A percentile compares a stretch with the other conserved stretches of the same genome.
Evolutionary conservation across 2,113 vertebrate species (phyloP).

Genomic region (Pomatostomus ruficeps): DNA sequence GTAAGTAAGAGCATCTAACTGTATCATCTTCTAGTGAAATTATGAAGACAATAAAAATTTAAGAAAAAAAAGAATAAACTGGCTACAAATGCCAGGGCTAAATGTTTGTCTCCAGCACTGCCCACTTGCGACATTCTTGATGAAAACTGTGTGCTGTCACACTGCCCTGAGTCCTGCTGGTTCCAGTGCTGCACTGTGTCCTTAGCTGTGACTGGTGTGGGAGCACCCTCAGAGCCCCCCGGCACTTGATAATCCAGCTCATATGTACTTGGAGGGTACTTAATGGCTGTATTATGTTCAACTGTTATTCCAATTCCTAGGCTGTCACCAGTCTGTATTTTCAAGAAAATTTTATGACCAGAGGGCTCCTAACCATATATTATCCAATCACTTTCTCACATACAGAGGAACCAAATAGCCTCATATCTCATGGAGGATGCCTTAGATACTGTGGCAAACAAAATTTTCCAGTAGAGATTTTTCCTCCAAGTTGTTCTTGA

Average conservation of each 20-base stretch:
- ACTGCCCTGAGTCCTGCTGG: not conserved
- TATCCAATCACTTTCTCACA: not conserved
- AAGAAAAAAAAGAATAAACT: not conserved
- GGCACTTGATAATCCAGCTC: not conserved
- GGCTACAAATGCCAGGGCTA: not conserved
- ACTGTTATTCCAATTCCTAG: not conserved
- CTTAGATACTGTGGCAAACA: not conserved
- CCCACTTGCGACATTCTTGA: not conserved
- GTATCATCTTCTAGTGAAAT: not conserved
- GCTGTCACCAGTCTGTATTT: not conserved
- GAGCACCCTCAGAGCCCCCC: not conserved
- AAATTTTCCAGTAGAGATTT: not conserved
- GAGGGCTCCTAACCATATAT: not conserved
- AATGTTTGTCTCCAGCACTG: not conserved
- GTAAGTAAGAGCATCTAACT: not conserved
- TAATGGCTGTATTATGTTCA: not conserved
- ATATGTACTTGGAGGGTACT: not conserved
- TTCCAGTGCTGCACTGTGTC: not conserved
- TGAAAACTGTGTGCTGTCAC: not conserved
- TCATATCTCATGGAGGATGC: not conserved
- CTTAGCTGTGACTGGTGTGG: not conserved
- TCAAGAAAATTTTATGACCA: not conserved
- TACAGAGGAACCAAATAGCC: not conserved
- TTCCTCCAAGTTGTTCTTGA: not conserved
- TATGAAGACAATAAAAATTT: not conserved